These are phyloP conservation scores for Pituophis catenifer DNA, from an alignment of 2,113 vertebrate genomes.

Conservation along the genomic window DNA sequence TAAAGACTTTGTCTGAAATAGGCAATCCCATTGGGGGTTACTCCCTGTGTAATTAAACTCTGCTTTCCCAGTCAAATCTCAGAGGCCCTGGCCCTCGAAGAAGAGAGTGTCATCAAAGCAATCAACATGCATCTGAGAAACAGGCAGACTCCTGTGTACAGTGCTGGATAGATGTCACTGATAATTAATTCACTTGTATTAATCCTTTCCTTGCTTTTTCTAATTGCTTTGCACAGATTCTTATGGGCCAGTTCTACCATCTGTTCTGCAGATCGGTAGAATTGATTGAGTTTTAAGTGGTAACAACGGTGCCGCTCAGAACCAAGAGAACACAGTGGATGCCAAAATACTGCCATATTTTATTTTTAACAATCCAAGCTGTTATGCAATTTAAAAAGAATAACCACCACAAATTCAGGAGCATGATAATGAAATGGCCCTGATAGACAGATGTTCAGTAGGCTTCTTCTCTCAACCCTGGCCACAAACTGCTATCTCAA, in stretches of 20 bases:
- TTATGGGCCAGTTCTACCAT: slow-evolving; percentile 56
- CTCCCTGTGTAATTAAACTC: slow-evolving; percentile 53
- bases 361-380: slow-evolving; percentile 57
- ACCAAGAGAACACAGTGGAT: slow-evolving; percentile 28
- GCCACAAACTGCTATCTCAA: slow-evolving; percentile 20
- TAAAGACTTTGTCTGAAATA: neutral
- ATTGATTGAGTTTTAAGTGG: slow-evolving; percentile 54
- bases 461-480: slow-evolving; percentile 18
- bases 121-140: slow-evolving; percentile 24
- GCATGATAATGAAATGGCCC: slow-evolving; percentile 1
- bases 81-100: slow-evolving; percentile 13
- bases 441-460: slow-evolving; percentile 32
- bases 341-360: slow-evolving; percentile 40
- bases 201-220: slow-evolving; percentile 48
- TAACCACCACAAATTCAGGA: neutral
- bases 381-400: slow-evolving; percentile 36
- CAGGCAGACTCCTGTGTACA: neutral
- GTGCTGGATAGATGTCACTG: slow-evolving; percentile 23
- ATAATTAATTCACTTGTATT: slow-evolving; percentile 59
- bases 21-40: neutral
- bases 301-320: slow-evolving; percentile 48
- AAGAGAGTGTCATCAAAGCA: neutral
- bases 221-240: slow-evolving; percentile 51
- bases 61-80: slow-evolving; percentile 9
- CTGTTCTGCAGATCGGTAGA: slow-evolving; percentile 55